Evolutionary conservation across 1,140 invertebrate genomes (phyloP).

Genomic region (Orussus abietinus): DNA sequence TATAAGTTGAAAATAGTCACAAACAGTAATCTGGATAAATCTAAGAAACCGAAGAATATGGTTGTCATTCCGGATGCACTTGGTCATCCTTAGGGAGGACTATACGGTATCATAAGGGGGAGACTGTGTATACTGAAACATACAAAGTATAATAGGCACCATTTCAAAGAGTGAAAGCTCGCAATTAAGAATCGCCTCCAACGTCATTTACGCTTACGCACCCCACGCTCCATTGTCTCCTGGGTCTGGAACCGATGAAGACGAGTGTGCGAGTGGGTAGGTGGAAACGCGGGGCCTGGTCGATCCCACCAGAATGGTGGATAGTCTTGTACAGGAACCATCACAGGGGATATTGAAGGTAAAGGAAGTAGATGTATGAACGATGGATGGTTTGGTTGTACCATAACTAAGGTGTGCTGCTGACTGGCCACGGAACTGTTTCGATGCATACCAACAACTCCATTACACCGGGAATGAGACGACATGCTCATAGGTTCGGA

Average conservation of each 20-base stretch:
- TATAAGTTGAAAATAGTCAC: neutral
- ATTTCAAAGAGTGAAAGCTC: constrained; percentile 44
- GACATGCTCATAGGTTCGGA: constrained; percentile 23
- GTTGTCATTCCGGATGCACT: constrained; percentile 17
- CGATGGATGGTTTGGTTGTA: constrained; percentile 28
- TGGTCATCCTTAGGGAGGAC: constrained; percentile 27
- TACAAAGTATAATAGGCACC: constrained; percentile 45
- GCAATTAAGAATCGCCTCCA: constrained; percentile 33
- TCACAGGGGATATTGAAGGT: constrained; percentile 28
- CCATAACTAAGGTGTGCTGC: constrained; percentile 27
- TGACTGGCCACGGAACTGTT: constrained; percentile 30
- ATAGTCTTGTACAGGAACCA: constrained; percentile 30
- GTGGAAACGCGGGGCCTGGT: constrained; percentile 23
- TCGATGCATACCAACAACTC: constrained; percentile 23
- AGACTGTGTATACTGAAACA: constrained; percentile 41
- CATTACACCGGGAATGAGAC: constrained; percentile 30
- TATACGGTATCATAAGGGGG: constrained; percentile 28
- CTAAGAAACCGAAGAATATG: constrained; percentile 2
- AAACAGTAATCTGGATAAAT: too few relatives aligned
- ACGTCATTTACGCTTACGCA: constrained; percentile 45
- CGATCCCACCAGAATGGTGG: constrained; percentile 38
- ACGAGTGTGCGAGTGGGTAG: constrained; percentile 20
- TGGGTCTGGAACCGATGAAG: constrained; percentile 22
- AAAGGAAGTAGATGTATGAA: constrained; percentile 36
- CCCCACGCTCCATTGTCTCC: constrained; percentile 26